Base-by-base conservation (phyloP, 2,113 vertebrate species). In the Nicator chloris region DNA sequence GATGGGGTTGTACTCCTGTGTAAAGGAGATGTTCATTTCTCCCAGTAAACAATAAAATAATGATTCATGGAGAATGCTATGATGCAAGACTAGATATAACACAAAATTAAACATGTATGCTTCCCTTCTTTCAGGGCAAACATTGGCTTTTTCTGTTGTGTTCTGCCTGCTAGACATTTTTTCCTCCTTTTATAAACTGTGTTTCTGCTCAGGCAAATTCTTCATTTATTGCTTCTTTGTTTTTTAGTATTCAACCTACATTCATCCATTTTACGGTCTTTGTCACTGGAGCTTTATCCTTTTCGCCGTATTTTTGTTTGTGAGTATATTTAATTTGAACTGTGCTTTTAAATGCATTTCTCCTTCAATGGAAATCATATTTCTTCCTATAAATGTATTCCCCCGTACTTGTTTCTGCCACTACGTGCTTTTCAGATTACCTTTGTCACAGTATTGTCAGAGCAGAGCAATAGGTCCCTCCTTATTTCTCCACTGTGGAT, bases 311-410 rank as follows among this genome's bases (percentile, higher is more conserved):
- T 63, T 86, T 96, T 86, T 88, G 44, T 72, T 93, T 68, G 42
- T 90, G 57, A 87, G 40, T 57, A 26, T 28, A 88, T 92, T 64
- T 95, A 73, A 90, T 94, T 94, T 59, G n/a, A 64, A 71, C 70
- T 60, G 20, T 69, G 40, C 21, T 88, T 86, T 92, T 73, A 76
- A 86, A 70, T 39, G 59, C 35, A 69, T 70, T 90, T 47, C 42
- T 73, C 39, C 33, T 77, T 73, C 39, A 35, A 75, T 4, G 0
- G 54, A 93, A 93, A 86, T 88, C 13, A 15, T 81, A 72, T 39
- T 86, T 86, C 68, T 72, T 93, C 51, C 21, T 44, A 47, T 56
- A 81, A 90, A 88, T 88, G 13, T 59, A 83, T 59, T 83, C 21
- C 17, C 5, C 4, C 2, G 3, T 47, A 54, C 31, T 88, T 83